These are phyloP conservation scores for Drosophila paranaensis DNA, from an alignment of 2,888 invertebrate genomes.

Conservation along the genomic window DNA sequence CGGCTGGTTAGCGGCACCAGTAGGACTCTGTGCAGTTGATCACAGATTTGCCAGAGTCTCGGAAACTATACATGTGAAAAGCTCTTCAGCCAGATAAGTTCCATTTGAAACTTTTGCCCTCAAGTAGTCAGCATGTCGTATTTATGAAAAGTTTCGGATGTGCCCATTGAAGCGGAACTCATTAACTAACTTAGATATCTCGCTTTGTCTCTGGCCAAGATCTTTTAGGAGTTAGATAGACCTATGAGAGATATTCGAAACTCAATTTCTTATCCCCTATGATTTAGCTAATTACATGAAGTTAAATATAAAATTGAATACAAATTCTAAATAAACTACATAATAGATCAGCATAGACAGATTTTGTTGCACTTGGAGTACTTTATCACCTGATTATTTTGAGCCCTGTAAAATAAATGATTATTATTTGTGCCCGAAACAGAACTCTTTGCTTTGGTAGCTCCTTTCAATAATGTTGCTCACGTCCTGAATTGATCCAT, in stretches of 20 bases:
- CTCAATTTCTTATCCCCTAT: too few species aligned
- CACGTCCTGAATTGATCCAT: not conserved
- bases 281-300: too few species aligned
- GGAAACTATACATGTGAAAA: not conserved
- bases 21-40: constrained; percentile 5
- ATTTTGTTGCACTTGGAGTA: not conserved
- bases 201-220: too few species aligned
- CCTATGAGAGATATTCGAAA: too few species aligned
- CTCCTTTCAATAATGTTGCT: not conserved
- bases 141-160: not conserved
- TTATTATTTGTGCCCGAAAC: not conserved
- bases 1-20: constrained; percentile 5
- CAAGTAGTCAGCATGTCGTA: not conserved
- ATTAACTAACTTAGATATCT: too few species aligned
- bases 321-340: too few species aligned
- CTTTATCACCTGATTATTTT: too few species aligned
- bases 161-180: not conserved
- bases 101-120: not conserved
- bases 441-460: not conserved
- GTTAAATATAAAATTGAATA: too few species aligned
- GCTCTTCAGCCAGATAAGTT: not conserved
- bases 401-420: not conserved
- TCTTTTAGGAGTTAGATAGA: too few species aligned
- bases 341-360: not conserved
- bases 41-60: not conserved